Conservation (phyloP, 2,113 vertebrate species). For the Struthio camelus region DNA sequence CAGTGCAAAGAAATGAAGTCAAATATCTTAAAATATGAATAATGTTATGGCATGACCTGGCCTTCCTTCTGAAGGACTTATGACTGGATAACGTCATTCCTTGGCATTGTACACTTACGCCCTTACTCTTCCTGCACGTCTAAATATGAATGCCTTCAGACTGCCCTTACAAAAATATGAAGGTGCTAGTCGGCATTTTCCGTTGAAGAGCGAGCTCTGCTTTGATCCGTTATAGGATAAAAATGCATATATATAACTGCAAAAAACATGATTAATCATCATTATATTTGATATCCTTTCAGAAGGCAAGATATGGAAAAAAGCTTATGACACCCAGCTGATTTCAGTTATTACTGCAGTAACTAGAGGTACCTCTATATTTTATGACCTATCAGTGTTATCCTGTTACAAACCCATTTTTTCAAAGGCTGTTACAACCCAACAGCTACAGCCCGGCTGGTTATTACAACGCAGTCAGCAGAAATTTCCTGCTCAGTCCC, state of each 20-base stretch:
- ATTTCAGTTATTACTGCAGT: background rate
- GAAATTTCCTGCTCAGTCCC: background rate
- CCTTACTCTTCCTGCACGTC: background rate
- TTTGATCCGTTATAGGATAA: background rate
- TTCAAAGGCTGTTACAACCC: background rate
- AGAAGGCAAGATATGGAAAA: background rate
- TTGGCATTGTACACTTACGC: constrained; percentile 4
- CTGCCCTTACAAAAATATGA: constrained; percentile 2
- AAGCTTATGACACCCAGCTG: background rate
- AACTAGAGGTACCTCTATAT: background rate
- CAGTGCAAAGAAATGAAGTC: background rate
- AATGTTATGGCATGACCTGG: background rate
- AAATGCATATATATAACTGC: background rate
- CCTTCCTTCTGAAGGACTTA: background rate
- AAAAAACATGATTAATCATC: constrained; percentile 33
- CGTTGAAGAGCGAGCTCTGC: background rate
- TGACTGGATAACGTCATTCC: background rate
- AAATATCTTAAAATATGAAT: background rate
- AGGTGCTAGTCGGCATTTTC: constrained; percentile 7
- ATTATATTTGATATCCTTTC: background rate
- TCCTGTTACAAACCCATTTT: background rate
- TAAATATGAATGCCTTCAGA: background rate
- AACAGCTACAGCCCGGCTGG: background rate
- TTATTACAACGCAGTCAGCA: background rate
- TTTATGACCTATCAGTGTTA: background rate